A percentile compares a stretch with the other conserved stretches of the same genome.
These are phyloP conservation scores for Odontothrips loti DNA, from an alignment of 2,888 invertebrate species.

Conservation along the genomic window DNA sequence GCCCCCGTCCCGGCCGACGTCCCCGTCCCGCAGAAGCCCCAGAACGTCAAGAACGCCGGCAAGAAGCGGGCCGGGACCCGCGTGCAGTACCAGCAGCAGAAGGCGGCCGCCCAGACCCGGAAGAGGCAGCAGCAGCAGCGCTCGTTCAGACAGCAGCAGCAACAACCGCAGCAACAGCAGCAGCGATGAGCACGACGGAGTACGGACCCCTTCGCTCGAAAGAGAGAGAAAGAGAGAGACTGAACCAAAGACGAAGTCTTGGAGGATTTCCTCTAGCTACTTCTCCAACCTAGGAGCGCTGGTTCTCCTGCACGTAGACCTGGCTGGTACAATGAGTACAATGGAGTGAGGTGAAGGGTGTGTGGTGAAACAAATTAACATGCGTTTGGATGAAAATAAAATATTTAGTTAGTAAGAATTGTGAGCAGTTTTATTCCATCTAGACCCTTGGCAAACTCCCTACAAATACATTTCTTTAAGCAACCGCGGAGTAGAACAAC, in stretches of 20 bases:
- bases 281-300: too few relatives aligned
- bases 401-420: too few relatives aligned
- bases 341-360: too few relatives aligned
- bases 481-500: too few relatives aligned
- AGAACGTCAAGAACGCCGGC: background rate
- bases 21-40: background rate
- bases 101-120: conserved; percentile 1
- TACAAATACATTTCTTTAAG: too few relatives aligned
- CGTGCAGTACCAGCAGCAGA: conserved; percentile 19
- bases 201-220: background rate
- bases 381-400: too few relatives aligned
- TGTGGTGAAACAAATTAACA: too few relatives aligned
- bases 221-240: background rate
- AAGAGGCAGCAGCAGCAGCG: conserved; percentile 8
- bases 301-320: too few relatives aligned
- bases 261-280: too few relatives aligned
- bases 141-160: background rate
- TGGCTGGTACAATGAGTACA: too few relatives aligned
- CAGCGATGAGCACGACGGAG: background rate
- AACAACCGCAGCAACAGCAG: background rate
- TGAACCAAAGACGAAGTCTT: background rate
- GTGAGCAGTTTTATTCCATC: too few relatives aligned
- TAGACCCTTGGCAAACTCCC: too few relatives aligned
- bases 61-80: background rate
- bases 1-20: background rate